Evolutionary conservation across 2,113 vertebrate species (phyloP).

Genomic region (Cyprinodon variegatus): DNA sequence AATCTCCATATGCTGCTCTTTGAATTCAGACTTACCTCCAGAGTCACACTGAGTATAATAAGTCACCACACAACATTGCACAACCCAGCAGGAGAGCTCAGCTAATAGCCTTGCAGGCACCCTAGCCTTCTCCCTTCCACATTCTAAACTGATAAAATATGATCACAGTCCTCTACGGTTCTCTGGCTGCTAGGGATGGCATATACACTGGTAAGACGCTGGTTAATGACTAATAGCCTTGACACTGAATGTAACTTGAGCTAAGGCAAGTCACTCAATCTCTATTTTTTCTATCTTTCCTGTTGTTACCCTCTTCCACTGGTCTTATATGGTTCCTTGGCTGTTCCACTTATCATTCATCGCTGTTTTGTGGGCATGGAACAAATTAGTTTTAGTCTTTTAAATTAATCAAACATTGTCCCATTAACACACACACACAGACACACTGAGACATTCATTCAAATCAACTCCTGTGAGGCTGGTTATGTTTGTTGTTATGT

Average conservation of each 20-base stretch:
- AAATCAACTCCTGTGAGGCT: conserved; percentile 75
- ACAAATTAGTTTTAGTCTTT: conserved; percentile 65
- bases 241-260: conserved; percentile 60
- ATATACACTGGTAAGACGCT: conserved; percentile 70
- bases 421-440: conserved; percentile 19
- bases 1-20: conserved; percentile 48
- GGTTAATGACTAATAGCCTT: conserved; percentile 72
- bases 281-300: conserved; percentile 34
- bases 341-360: conserved; percentile 60
- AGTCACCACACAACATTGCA: conserved; percentile 49
- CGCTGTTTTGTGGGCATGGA: conserved; percentile 40
- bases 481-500: conserved; percentile 59
- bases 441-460: conserved; percentile 66
- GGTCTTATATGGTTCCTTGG: conserved; percentile 48
- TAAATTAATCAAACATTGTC: conserved; percentile 58
- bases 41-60: conserved; percentile 44
- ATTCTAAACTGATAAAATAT: conserved; percentile 73
- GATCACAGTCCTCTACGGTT: conserved; percentile 62
- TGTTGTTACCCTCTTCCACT: conserved; percentile 50
- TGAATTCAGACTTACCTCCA: conserved; percentile 42
- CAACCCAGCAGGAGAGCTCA: conserved; percentile 50
- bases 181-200: conserved; percentile 68
- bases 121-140: conserved; percentile 47
- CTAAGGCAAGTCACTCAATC: conserved; percentile 63
- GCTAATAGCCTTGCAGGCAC: conserved; percentile 47